A percentile compares a stretch with the other conserved stretches of the same genome.
These are phyloP conservation scores for Oscheius sp. DNA, from an alignment of 2,888 invertebrate species.

Conservation along the genomic window DNA sequence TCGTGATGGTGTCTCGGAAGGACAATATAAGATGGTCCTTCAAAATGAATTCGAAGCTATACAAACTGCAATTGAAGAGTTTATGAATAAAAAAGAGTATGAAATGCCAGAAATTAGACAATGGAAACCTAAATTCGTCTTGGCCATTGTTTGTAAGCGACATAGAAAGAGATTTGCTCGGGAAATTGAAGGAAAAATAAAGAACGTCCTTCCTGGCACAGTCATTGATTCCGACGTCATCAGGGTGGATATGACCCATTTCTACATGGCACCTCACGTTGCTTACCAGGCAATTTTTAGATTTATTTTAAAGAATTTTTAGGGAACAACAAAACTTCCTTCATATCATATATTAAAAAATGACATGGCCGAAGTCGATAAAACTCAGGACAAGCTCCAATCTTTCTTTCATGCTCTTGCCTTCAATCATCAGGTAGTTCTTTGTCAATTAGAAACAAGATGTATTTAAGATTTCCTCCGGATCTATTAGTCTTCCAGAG, in stretches of 20 bases:
- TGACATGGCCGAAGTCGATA: conserved; percentile 3
- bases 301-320: background rate
- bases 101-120: background rate
- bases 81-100: background rate
- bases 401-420: conserved; percentile 35
- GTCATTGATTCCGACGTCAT: conserved; percentile 48
- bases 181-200: background rate
- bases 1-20: conserved; percentile 52
- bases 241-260: conserved; percentile 49
- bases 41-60: conserved; percentile 33
- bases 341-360: background rate
- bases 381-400: conserved; percentile 43
- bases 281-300: too few species aligned
- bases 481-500: conserved; percentile 50
- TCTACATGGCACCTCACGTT: conserved; percentile 51
- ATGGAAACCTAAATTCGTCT: conserved; percentile 47
- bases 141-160: conserved; percentile 57
- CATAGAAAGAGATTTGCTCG: conserved; percentile 52
- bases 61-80: conserved; percentile 23
- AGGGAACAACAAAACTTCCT: conserved; percentile 55
- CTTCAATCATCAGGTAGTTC: conserved; percentile 38
- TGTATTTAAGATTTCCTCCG: conserved; percentile 27
- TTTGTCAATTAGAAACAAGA: background rate
- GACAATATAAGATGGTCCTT: conserved; percentile 44
- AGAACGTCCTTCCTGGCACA: conserved; percentile 47